A percentile compares a stretch with the other conserved stretches of the same genome.
These are phyloP conservation scores for Chironomus riparius DNA, from an alignment of 2,888 invertebrate genomes.

Conservation along the genomic window DNA sequence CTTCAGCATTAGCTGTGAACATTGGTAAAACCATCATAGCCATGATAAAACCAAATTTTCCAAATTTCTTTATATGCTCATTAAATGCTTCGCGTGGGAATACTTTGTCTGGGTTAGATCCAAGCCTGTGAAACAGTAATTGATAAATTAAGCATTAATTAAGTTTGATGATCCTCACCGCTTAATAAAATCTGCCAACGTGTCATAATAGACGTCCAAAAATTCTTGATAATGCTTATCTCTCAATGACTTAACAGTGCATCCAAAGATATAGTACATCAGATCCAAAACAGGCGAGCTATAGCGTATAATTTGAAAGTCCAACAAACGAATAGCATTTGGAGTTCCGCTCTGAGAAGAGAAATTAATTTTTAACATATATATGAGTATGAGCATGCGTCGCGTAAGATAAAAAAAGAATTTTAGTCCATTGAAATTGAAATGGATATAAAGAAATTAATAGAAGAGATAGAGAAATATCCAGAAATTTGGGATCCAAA, in stretches of 20 bases:
- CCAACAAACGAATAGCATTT: constrained; percentile 34
- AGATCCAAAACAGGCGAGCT: constrained; percentile 38
- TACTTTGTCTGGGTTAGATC: constrained; percentile 32
- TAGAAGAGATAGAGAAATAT: background rate
- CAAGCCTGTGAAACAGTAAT: constrained; percentile 34
- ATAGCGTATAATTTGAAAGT: constrained; percentile 39
- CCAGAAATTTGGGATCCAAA: constrained; percentile 10
- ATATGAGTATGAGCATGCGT: background rate
- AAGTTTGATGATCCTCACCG: constrained; percentile 30
- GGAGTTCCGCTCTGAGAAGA: constrained; percentile 30
- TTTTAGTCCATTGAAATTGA: no score
- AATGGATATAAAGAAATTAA: constrained; percentile 3
- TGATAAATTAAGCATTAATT: background rate
- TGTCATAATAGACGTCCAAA: constrained; percentile 34
- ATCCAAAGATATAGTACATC: constrained; percentile 36
- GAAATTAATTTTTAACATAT: background rate
- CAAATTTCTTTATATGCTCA: constrained; percentile 33
- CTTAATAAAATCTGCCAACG: constrained; percentile 32
- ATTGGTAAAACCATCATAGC: constrained; percentile 37
- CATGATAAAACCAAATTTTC: constrained; percentile 35
- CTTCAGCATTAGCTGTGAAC: constrained; percentile 34
- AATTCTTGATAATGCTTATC: constrained; percentile 32
- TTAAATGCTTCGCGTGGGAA: constrained; percentile 34
- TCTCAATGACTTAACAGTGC: constrained; percentile 35
- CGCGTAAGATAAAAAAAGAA: no score